phyloP scores from a whole-genome alignment of 2,888 invertebrate genomes.

The Drepanosiphum platanoidis region DNA sequence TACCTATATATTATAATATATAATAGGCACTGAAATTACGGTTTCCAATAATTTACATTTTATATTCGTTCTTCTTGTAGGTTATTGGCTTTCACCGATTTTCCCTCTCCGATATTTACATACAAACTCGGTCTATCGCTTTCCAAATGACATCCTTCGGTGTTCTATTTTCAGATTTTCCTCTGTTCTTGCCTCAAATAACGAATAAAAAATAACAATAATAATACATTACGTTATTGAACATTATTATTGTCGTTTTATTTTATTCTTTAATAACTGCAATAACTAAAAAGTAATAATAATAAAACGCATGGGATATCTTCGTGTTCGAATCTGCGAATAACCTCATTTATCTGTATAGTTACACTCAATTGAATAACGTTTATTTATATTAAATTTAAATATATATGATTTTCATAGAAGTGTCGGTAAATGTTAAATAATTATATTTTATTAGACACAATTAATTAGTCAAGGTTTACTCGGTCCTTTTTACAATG shows the following conservation, averaged over 20 bases:
- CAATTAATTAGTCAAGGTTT: no score
- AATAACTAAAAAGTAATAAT: no score
- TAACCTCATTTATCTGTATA: background rate
- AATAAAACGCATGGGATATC: background rate
- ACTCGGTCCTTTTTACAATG: no score
- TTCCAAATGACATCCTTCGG: background rate
- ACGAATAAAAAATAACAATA: background rate
- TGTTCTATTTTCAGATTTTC: constrained; percentile 13
- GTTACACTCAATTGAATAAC: no score
- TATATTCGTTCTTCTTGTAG: background rate
- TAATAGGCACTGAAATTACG: background rate
- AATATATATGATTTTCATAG: background rate
- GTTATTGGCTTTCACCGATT: background rate
- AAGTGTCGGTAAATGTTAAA: no score
- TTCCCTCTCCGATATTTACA: constrained; percentile 10
- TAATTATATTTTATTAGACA: background rate
- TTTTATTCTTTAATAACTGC: background rate
- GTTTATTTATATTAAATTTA: background rate
- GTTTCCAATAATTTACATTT: background rate
- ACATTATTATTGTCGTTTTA: no score
- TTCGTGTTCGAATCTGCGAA: background rate
- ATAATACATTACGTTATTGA: background rate
- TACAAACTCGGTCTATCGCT: background rate
- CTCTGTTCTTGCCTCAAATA: background rate
- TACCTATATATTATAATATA: no score